Conservation (phyloP, 2,888 invertebrate genomes). For the Brachycybe producta region DNA sequence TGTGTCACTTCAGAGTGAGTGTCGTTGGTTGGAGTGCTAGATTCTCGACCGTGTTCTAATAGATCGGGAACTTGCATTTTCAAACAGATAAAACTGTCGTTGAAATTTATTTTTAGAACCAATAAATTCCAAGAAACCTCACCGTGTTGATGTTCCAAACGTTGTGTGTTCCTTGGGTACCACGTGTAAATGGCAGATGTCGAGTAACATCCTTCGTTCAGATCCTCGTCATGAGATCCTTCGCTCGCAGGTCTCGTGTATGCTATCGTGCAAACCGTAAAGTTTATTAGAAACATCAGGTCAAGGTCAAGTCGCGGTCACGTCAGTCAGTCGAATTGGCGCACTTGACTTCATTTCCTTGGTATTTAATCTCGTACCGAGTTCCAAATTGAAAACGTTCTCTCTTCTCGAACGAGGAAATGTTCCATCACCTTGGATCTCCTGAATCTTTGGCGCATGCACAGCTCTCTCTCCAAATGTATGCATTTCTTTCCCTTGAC, state of each 20-base stretch:
- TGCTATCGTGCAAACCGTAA: too few species aligned
- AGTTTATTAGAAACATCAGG: not conserved
- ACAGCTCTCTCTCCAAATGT: constrained; percentile 16
- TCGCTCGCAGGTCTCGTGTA: too few species aligned
- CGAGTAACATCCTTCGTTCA: too few species aligned
- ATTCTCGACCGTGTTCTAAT: constrained; percentile 20
- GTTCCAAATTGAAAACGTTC: constrained; percentile 10
- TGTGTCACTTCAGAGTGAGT: constrained; percentile 14
- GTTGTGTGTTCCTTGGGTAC: too few species aligned
- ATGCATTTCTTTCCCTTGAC: constrained; percentile 19
- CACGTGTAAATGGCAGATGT: too few species aligned
- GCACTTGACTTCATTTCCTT: constrained; percentile 2
- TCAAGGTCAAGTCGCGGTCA: not conserved
- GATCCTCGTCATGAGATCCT: too few species aligned
- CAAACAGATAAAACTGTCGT: too few species aligned
- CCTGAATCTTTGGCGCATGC: constrained; percentile 4
- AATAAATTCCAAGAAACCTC: too few species aligned
- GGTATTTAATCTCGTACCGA: constrained; percentile 5
- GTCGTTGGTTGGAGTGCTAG: constrained; percentile 19
- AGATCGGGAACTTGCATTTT: constrained; percentile 18
- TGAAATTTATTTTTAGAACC: too few species aligned
- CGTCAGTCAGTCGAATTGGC: not conserved
- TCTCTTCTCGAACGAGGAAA: constrained; percentile 18
- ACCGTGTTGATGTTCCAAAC: too few species aligned
- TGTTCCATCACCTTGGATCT: not conserved